These are phyloP conservation scores for Lycopodina hypogea DNA, from an alignment of 37 sponge, comb jelly and placozoan genomes.

Conservation along the genomic window DNA sequence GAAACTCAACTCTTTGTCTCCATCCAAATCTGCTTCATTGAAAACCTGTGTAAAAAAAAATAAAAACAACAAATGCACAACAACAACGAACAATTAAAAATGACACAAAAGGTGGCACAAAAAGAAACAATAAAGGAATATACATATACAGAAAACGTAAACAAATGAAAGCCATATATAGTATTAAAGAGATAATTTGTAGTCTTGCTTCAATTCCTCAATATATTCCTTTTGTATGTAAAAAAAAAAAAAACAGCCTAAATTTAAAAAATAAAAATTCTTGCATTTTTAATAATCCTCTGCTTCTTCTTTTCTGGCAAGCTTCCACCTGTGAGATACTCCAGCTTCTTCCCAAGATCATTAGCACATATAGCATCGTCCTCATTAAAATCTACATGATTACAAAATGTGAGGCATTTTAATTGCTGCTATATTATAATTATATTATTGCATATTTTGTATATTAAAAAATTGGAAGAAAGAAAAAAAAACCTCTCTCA, in stretches of 20 bases:
- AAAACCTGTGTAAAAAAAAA: slow-evolving; percentile 10
- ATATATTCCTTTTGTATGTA: neutral
- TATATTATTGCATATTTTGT: neutral
- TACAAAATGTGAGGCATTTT: neutral
- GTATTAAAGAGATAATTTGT: too few relatives aligned
- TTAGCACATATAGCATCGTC: slow-evolving; percentile 20
- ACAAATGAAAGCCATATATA: too few relatives aligned
- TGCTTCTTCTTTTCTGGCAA: slow-evolving; percentile 6
- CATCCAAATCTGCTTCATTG: slow-evolving; percentile 32
- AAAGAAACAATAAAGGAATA: too few relatives aligned
- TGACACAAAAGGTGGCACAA: too few relatives aligned
- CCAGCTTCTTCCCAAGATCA: slow-evolving; percentile 8
- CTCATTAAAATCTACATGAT: slow-evolving; percentile 29
- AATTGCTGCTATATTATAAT: neutral
- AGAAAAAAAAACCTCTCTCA: slow-evolving; percentile 7
- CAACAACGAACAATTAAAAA: neutral
- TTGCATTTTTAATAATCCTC: slow-evolving; percentile 14
- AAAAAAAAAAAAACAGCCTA: too few relatives aligned
- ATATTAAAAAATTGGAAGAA: too few relatives aligned
- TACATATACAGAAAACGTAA: too few relatives aligned
- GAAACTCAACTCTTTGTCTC: slow-evolving; percentile 23
- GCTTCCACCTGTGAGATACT: neutral
- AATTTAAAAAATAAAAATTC: too few relatives aligned
- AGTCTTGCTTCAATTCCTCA: neutral
- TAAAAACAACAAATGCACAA: neutral